A percentile compares a stretch with the other conserved stretches of the same genome.
These are phyloP conservation scores for Onychostoma macrolepis DNA, from an alignment of 2,113 vertebrate species.

Conservation along the genomic window DNA sequence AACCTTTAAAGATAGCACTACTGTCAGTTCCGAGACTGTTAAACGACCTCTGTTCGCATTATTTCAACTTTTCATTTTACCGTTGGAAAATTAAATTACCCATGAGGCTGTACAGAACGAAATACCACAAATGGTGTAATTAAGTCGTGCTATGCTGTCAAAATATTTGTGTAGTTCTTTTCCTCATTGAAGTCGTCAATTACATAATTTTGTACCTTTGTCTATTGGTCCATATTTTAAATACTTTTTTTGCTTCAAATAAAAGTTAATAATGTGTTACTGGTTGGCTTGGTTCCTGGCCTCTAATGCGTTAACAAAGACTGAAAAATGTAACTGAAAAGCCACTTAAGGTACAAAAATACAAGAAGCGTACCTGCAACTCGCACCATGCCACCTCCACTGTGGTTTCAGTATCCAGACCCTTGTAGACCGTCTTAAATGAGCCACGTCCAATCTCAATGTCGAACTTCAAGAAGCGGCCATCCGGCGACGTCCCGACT, in stretches of 20 bases:
- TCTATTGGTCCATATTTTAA: not conserved
- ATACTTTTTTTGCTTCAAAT: not conserved
- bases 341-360: not conserved
- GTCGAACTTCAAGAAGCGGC: slow-evolving; percentile 96
- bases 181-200: not conserved
- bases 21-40: not conserved
- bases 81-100: too few species aligned
- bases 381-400: slow-evolving; percentile 99
- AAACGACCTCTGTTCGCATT: too few species aligned
- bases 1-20: not conserved
- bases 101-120: too few species aligned
- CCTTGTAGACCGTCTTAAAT: slow-evolving; percentile 98
- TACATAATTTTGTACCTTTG: not conserved
- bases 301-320: not conserved
- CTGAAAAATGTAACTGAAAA: not conserved
- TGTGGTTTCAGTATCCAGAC: slow-evolving; percentile 95
- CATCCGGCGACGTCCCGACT: slow-evolving; percentile 92
- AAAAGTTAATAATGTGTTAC: not conserved
- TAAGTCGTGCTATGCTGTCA: too few species aligned
- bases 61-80: too few species aligned
- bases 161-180: not conserved
- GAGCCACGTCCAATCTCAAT: slow-evolving; percentile 98
- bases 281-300: not conserved
- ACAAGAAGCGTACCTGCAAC: slow-evolving; percentile 84
- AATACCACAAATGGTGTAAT: too few species aligned